Evolutionary conservation across 1,140 invertebrate species (phyloP).

Genomic region (Drosophila sechellia): DNA sequence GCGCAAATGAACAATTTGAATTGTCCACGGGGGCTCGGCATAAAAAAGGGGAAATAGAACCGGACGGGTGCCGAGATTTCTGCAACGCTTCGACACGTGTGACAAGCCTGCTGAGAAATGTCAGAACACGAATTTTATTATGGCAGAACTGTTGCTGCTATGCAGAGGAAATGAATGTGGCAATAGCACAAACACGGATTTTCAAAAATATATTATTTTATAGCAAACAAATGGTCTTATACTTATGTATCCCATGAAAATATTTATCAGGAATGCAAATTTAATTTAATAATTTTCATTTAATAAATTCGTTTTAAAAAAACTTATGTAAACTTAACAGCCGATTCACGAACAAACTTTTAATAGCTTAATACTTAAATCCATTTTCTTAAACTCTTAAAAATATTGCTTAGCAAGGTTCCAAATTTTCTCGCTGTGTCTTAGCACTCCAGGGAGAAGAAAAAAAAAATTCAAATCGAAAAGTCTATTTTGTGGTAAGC

Average conservation of each 20-base stretch:
- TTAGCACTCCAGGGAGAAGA: not conserved
- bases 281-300: no score
- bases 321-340: no score
- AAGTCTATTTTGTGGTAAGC: conserved; percentile 32
- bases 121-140: conserved; percentile 56
- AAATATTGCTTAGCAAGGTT: not conserved
- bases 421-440: not conserved
- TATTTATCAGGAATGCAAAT: no score
- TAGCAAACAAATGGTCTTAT: no score
- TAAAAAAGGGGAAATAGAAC: not conserved
- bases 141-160: conserved; percentile 3
- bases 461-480: conserved; percentile 33
- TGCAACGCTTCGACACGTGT: conserved; percentile 54
- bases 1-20: conserved; percentile 25
- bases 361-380: no score
- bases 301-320: no score
- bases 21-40: conserved; percentile 6
- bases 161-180: conserved; percentile 2
- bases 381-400: not conserved
- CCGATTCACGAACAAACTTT: no score
- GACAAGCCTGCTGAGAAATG: conserved; percentile 50
- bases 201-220: no score
- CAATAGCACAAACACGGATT: no score
- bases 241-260: no score
- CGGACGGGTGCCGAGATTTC: conserved; percentile 40